Percentiles rank a stretch among this genome's conserved stretches.
phyloP scores from a whole-genome alignment of 2,113 vertebrate species.

The Ameiurus melas region DNA sequence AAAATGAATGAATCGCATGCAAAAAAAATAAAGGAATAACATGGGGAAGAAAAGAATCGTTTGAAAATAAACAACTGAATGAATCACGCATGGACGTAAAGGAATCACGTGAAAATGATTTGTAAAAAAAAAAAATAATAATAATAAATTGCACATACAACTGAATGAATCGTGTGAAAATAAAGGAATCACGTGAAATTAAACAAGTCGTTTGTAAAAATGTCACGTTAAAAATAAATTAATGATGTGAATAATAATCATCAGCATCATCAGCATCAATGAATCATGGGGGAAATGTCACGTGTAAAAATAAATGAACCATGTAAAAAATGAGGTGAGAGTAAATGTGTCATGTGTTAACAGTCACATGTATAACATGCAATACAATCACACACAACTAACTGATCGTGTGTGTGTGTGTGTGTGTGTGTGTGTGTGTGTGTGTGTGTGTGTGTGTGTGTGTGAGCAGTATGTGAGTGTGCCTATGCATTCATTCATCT shows the following conservation, averaged over 20 bases:
- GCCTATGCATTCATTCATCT: neutral
- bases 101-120: too few relatives aligned
- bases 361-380: too few relatives aligned
- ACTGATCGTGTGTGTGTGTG: neutral
- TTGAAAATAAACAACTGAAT: neutral
- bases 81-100: too few relatives aligned
- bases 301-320: too few relatives aligned
- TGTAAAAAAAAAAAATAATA: too few relatives aligned
- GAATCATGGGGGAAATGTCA: too few relatives aligned
- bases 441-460: constrained; percentile 28
- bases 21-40: neutral
- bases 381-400: neutral
- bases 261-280: too few relatives aligned
- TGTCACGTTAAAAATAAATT: neutral
- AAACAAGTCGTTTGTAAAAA: neutral
- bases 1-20: too few relatives aligned
- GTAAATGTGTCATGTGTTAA: neutral
- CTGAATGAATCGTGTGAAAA: too few relatives aligned
- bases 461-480: neutral
- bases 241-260: too few relatives aligned
- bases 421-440: constrained; percentile 16
- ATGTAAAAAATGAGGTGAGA: neutral
- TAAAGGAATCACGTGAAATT: neutral
- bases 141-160: too few relatives aligned
- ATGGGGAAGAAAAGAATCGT: neutral